Percentiles rank a stretch among this genome's conserved stretches.
Evolutionary conservation across 1,140 invertebrate genomes (phyloP).

Genomic region (Harpegnathos saltator): DNA sequence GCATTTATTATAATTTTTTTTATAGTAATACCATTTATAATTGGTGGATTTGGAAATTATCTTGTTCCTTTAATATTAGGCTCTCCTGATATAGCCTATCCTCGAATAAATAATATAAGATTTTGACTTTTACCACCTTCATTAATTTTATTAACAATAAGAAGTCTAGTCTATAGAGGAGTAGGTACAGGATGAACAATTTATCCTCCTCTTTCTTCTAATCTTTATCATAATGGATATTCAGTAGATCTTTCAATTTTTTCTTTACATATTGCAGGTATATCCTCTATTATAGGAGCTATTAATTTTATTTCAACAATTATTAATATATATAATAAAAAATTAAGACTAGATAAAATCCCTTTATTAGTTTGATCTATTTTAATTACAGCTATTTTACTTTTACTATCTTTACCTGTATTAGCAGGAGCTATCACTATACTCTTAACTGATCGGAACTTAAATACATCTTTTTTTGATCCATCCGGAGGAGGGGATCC

Average conservation of each 20-base stretch:
- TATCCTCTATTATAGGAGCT: slow-evolving; percentile 65
- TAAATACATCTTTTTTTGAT: slow-evolving; percentile 91
- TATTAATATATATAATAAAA: slow-evolving; percentile 83
- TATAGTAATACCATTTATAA: slow-evolving; percentile 69
- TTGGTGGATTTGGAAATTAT: slow-evolving; percentile 86
- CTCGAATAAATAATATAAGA: slow-evolving; percentile 87
- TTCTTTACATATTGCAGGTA: slow-evolving; percentile 32
- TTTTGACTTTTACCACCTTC: slow-evolving; percentile 86
- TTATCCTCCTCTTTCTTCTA: not conserved
- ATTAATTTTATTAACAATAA: slow-evolving; percentile 81
- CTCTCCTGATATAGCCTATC: slow-evolving; percentile 87
- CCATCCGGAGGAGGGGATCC: slow-evolving; percentile 72
- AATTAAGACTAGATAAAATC: slow-evolving; percentile 81
- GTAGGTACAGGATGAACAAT: slow-evolving; percentile 12
- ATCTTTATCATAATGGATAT: not conserved
- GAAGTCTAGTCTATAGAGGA: slow-evolving; percentile 76
- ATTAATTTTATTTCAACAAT: slow-evolving; percentile 87
- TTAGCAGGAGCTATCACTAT: slow-evolving; percentile 91
- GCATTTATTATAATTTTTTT: slow-evolving; percentile 77
- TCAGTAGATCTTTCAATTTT: not conserved
- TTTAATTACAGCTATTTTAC: slow-evolving; percentile 89
- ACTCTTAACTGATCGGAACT: slow-evolving; percentile 89
- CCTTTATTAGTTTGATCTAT: slow-evolving; percentile 89
- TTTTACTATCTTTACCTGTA: slow-evolving; percentile 89
- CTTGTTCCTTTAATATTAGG: slow-evolving; percentile 87